Evolutionary conservation across 2,797 vertebrate genomes (phyloP).

Genomic region (Typhlichthys eigenmanni): DNA sequence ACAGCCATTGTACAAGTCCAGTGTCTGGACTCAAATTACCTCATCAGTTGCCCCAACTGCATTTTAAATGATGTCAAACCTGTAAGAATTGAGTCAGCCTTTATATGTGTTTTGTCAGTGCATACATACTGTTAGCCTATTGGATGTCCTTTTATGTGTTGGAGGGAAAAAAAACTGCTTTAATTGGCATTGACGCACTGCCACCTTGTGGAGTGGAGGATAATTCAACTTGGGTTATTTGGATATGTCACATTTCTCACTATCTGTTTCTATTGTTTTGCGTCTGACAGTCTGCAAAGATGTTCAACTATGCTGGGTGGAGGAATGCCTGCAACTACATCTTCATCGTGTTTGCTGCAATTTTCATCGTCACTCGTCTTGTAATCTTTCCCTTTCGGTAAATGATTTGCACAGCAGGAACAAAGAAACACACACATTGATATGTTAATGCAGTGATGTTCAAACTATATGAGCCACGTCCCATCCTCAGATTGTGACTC

Average conservation of each 20-base stretch:
- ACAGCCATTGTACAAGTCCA: not conserved
- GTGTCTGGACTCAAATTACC: not conserved
- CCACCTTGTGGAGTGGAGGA: slow-evolving; percentile 57
- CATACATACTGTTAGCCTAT: no score
- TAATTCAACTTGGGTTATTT: not conserved
- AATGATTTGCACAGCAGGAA: not conserved
- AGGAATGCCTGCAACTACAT: slow-evolving; percentile 92
- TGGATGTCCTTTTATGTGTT: not conserved
- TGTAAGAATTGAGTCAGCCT: not conserved
- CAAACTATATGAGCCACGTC: no score
- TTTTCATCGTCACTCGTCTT: slow-evolving; percentile 91
- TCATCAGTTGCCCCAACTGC: not conserved
- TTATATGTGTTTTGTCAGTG: not conserved
- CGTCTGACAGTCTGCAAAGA: slow-evolving; percentile 87
- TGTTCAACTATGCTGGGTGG: slow-evolving; percentile 98
- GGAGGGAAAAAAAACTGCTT: not conserved
- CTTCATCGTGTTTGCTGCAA: slow-evolving; percentile 89
- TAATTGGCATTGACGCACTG: slow-evolving; percentile 31
- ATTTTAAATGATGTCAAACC: not conserved
- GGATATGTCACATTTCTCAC: not conserved
- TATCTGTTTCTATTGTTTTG: slow-evolving; percentile 12
- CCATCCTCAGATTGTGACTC: no score
- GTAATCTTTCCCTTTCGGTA: slow-evolving; percentile 95
- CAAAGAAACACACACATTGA: no score
- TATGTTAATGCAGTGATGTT: not conserved